Percentiles rank a stretch among this genome's conserved stretches.
These are phyloP conservation scores for Halcyon chelicuti DNA, from an alignment of 2,797 vertebrate genomes.

Conservation along the genomic window DNA sequence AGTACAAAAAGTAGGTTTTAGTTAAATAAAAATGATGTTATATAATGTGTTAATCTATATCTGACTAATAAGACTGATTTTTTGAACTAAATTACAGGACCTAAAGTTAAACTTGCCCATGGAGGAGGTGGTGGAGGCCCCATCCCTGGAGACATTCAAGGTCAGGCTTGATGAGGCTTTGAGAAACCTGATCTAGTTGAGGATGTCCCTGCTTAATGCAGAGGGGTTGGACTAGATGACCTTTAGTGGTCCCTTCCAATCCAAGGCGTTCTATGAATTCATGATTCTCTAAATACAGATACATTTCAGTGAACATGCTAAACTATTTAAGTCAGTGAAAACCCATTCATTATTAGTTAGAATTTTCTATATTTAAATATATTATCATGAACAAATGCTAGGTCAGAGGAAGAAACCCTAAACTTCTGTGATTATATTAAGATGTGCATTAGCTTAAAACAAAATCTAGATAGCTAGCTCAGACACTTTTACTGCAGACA, in stretches of 20 bases:
- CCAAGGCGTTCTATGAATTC: no score
- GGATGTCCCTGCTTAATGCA: no score
- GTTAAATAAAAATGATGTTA: not conserved
- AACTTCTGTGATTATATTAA: not conserved
- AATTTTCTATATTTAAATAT: not conserved
- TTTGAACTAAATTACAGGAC: not conserved
- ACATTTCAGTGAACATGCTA: not conserved
- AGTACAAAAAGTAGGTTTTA: not conserved
- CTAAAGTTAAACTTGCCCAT: not conserved
- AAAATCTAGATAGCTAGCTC: not conserved
- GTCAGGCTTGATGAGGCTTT: no score
- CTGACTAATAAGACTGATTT: not conserved
- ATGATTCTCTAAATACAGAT: not conserved
- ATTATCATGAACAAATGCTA: not conserved
- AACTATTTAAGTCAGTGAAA: not conserved
- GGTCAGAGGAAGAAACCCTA: not conserved
- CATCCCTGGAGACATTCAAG: no score
- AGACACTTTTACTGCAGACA: not conserved
- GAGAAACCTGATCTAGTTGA: no score
- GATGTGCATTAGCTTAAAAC: not conserved
- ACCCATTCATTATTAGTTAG: not conserved
- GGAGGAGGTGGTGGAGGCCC: no score
- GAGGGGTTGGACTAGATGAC: no score
- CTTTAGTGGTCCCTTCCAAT: no score
- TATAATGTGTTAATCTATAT: not conserved